Evolutionary conservation across 2,888 invertebrate genomes (phyloP), one percentile per base, ranked within the genome.

Genomic region (Brachypterus glaber): DNA sequence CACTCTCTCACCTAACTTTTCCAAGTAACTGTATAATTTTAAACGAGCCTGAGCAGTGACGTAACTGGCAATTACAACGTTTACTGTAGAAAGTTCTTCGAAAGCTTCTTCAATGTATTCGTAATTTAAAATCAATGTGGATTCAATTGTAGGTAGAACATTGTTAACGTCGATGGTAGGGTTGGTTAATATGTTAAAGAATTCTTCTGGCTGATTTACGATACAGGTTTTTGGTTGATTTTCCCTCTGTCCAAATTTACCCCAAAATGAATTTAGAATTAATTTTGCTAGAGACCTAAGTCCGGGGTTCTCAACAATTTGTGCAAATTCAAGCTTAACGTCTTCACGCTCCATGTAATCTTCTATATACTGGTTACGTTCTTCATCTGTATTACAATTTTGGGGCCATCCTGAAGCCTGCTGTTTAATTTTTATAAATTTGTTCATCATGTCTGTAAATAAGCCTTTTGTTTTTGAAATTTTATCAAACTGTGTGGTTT

Each of bases 61-160:
- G n/a, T n/a, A n/a, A n/a, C n/a, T n/a, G 0, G 61, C 64, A n/a
- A 65, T 51, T 4, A 55, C 49, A 1, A 55, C 48, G 40, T 58
- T 62, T n/a, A n/a, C n/a, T n/a, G n/a, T n/a, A n/a, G n/a, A n/a
- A n/a, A n/a, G n/a, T n/a, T n/a, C n/a, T n/a, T n/a, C n/a, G n/a
- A n/a, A n/a, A n/a, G n/a, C n/a, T n/a, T n/a, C n/a, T n/a, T n/a
- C n/a, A n/a, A n/a, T n/a, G 27, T 45, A 35, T 12, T 38, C 37
- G 41, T 50, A 53, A 30, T 44, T 50, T 2, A 50, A 46, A 15
- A 53, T 32, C 4, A 54, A 2, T 5, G 42, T 37, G 1, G 52
- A 29, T n/a, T 41, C 39, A 14, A 41, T 41, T 4, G 39, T 26
- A 1, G 40, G 40, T 2, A 37, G 17, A 4, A 40, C 4, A 16